Percentiles rank a stretch among this genome's conserved stretches.
Evolutionary conservation across 2,113 vertebrate species (phyloP).

Genomic region (Bos javanicus): DNA sequence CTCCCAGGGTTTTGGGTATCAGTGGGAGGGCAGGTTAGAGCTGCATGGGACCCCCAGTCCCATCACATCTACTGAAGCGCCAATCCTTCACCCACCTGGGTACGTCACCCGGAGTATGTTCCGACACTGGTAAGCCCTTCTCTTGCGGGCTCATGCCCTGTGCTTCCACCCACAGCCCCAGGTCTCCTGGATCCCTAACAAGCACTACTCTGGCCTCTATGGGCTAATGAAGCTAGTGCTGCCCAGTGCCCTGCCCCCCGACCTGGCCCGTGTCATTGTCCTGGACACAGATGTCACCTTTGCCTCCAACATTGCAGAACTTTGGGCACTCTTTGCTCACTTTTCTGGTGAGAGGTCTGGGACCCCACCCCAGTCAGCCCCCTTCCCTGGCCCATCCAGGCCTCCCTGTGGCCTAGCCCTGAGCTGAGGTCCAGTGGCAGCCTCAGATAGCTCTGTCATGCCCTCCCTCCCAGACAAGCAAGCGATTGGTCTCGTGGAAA

Average conservation of each 20-base stretch:
- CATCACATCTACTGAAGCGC: neutral
- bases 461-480: constrained; percentile 85
- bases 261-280: constrained; percentile 94
- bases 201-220: constrained; percentile 97
- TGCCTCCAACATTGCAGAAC: constrained; percentile 94
- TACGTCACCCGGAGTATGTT: neutral
- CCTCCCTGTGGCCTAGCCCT: neutral
- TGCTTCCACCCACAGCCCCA: constrained; percentile 83
- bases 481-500: constrained; percentile 96
- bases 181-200: constrained; percentile 98
- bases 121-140: neutral
- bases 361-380: neutral
- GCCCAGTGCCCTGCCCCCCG: constrained; percentile 88
- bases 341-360: constrained; percentile 88
- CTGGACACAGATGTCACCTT: constrained; percentile 98
- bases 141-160: neutral
- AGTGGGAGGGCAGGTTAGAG: neutral
- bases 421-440: neutral
- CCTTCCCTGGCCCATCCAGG: neutral
- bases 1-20: rapidly evolving
- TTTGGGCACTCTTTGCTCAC: constrained; percentile 94
- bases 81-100: neutral
- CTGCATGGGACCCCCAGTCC: neutral
- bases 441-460: neutral
- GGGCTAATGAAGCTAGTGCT: constrained; percentile 97